phyloP scores from a whole-genome alignment of 2,797 vertebrate genomes.

The Tauraco hartlaubi region DNA sequence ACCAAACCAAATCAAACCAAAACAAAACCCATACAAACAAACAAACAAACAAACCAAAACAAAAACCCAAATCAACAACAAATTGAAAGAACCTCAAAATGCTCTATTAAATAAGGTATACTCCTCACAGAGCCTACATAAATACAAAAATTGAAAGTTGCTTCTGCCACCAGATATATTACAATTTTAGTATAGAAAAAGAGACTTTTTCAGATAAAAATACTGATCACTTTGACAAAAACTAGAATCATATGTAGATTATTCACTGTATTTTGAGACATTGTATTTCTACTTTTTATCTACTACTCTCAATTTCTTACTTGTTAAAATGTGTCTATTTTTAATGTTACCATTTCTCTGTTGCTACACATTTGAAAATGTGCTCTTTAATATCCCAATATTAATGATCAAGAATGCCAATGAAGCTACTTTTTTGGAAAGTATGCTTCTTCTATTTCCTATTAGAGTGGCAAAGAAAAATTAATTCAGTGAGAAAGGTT shows the following conservation, averaged over 20 bases:
- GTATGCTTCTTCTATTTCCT: not conserved
- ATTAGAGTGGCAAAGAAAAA: not conserved
- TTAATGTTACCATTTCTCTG: not conserved
- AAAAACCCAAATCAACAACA: not conserved
- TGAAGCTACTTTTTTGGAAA: not conserved
- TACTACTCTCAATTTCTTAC: not conserved
- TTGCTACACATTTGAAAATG: not conserved
- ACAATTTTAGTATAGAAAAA: not conserved
- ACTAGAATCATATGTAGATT: not conserved
- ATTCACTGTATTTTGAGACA: not conserved
- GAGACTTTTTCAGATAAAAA: not conserved
- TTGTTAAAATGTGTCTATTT: not conserved
- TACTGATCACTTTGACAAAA: not conserved
- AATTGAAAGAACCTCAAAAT: fast-evolving
- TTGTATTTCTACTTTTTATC: not conserved
- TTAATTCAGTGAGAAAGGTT: not conserved
- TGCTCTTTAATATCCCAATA: not conserved
- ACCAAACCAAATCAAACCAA: too few relatives aligned
- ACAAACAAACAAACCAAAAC: not conserved
- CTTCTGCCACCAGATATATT: not conserved
- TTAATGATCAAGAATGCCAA: not conserved
- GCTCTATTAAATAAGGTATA: not conserved
- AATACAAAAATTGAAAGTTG: not conserved
- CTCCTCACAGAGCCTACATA: fast-evolving
- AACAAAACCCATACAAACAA: not conserved